Conservation (phyloP, 2,113 vertebrate genomes). For the Oenanthe oenanthe region DNA sequence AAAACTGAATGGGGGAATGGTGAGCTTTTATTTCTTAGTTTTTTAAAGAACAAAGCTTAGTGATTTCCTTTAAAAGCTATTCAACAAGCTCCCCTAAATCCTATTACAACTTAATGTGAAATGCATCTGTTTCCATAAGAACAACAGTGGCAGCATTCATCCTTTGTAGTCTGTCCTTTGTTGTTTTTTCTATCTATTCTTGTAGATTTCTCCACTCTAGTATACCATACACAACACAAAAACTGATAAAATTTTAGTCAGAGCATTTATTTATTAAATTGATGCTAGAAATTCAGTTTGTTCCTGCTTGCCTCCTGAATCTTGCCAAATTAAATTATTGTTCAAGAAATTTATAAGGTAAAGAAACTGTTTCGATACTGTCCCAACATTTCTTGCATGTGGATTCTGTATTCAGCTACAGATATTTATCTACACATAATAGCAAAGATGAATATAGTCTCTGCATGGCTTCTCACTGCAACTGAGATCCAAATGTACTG, state of each 20-base stretch:
- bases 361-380: neutral
- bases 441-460: neutral
- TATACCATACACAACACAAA: neutral
- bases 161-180: conserved; percentile 35
- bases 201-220: neutral
- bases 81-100: conserved; percentile 38
- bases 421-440: neutral
- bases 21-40: conserved; percentile 37
- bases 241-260: conserved; percentile 8
- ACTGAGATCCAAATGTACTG: neutral
- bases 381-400: neutral
- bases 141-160: neutral
- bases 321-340: neutral
- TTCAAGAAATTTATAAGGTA: neutral
- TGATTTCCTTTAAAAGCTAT: conserved; percentile 22
- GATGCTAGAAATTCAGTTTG: neutral
- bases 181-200: neutral
- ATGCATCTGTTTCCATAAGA: conserved; percentile 51
- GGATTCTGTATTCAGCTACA: neutral
- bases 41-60: conserved; percentile 46
- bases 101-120: conserved; percentile 29
- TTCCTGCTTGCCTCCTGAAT: neutral
- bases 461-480: neutral
- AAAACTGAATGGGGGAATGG: conserved; percentile 27
- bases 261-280: conserved; percentile 1